phyloP scores from a whole-genome alignment of 2,888 invertebrate genomes.

The Congeria kusceri region DNA sequence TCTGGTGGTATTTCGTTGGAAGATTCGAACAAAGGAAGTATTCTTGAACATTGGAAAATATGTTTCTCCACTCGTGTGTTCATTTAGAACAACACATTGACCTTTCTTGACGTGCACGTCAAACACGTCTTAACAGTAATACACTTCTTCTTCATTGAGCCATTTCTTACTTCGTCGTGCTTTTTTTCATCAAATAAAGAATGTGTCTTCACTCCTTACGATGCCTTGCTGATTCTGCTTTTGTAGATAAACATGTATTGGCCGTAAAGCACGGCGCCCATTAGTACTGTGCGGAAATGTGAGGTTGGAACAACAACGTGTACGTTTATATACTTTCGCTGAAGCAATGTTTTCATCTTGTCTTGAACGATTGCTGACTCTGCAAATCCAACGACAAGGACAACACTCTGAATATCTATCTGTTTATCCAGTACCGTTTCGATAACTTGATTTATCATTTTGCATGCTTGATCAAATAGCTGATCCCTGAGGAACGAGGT shows the following conservation, averaged over 20 bases:
- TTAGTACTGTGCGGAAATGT: conserved; percentile 47
- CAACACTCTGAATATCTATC: conserved; percentile 20
- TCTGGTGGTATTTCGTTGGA: neutral
- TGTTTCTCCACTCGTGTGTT: neutral
- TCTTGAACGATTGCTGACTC: conserved; percentile 51
- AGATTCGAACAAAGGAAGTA: conserved; percentile 1
- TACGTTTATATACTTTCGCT: conserved; percentile 18
- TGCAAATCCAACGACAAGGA: conserved; percentile 52
- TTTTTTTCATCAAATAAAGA: conserved; percentile 11
- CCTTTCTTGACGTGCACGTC: conserved; percentile 36
- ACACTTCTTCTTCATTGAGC: conserved; percentile 6
- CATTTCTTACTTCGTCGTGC: conserved; percentile 33
- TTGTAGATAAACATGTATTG: conserved; percentile 45
- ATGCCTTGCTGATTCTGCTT: conserved; percentile 44
- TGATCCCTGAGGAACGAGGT: conserved; percentile 18
- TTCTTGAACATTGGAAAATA: conserved; percentile 20
- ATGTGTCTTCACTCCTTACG: conserved; percentile 31
- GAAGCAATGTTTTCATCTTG: conserved; percentile 21
- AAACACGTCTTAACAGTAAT: conserved; percentile 37
- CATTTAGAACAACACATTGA: conserved; percentile 18
- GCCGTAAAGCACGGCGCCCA: conserved; percentile 52
- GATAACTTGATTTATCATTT: conserved; percentile 17
- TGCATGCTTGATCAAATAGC: conserved; percentile 39
- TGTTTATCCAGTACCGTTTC: conserved; percentile 8
- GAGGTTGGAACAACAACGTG: conserved; percentile 43